Base-by-base conservation (phyloP, 2,113 vertebrate genomes). In the Anhinga rufa region DNA sequence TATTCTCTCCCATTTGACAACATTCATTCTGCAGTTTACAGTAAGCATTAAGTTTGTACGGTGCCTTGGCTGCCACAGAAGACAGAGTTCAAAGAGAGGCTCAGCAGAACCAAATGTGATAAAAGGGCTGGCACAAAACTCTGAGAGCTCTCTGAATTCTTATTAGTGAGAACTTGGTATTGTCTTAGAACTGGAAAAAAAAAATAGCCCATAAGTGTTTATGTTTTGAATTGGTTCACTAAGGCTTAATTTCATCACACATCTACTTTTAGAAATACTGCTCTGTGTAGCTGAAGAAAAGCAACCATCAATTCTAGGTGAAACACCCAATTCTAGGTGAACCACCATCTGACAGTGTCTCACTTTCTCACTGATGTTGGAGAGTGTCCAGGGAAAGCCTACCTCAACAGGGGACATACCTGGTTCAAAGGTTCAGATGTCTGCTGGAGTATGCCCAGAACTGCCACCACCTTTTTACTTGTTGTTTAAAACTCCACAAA, bases 341-440 rank as follows among this genome's bases (percentile, higher is more conserved):
- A 55, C 14, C 20, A 44, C 3, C 1, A 31, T 26, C 14, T 66
- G 46, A 54, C 1, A 65, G 28, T 0, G 7, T 17, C 8, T 25
- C 40, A 28, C 49, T 26, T 68, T 68, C 82, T 76, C 61, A 66
- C 18, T 14, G 24, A 22, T 0, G 4, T 34, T 12, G 6, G 6
- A 48, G 34, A 76, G n/a, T 70, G 82, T 7, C 6, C 66, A 77
- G 0, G 0, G 24, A 72, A 82, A 72, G 36, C 7, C 34, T 44
- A 7, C 31, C 25, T 51, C 69, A 55, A 16, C 20, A 76, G 17
- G 5, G 9, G 6, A 55, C 24, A 2, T 1, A 51, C 25, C 48
- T 17, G 36, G 7, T 25, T 34, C 17, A 25, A 61, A 26, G 11
- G 26, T 46, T 85, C 70, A 90, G 32, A 31, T 2, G 3, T 18